phyloP scores from a whole-genome alignment of 2,797 vertebrate species.

The Morus bassanus region DNA sequence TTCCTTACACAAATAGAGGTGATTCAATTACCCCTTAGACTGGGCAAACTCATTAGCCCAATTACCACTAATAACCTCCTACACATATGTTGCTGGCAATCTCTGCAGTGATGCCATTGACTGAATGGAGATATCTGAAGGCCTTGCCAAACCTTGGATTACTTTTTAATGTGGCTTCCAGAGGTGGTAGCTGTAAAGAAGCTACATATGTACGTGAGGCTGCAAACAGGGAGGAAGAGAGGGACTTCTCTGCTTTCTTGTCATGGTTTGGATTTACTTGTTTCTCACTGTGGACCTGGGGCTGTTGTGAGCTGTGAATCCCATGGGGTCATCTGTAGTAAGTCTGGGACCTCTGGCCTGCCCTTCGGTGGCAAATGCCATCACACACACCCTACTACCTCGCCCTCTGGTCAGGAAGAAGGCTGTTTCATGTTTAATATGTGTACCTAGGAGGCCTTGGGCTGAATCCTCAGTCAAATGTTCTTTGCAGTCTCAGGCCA shows the following conservation, averaged over 20 bases:
- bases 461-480: not conserved
- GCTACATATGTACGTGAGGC: not conserved
- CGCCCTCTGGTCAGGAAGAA: not conserved
- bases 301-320: not conserved
- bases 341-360: not conserved
- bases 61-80: constrained; percentile 45
- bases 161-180: not conserved
- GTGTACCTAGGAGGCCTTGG: not conserved
- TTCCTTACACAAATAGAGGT: constrained; percentile 35
- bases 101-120: not conserved
- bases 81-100: not conserved
- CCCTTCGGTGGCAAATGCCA: not conserved
- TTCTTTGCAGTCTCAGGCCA: not conserved
- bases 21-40: constrained; percentile 45
- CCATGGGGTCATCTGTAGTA: not conserved
- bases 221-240: not conserved
- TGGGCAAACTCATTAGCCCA: constrained; percentile 45
- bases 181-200: not conserved
- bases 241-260: not conserved
- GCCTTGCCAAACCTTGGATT: not conserved
- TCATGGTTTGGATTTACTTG: not conserved
- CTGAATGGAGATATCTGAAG: not conserved
- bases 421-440: not conserved
- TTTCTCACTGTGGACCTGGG: not conserved
- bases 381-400: not conserved